Evolutionary conservation across 2,113 vertebrate species (phyloP).

Genomic region (Pluvialis apricaria): DNA sequence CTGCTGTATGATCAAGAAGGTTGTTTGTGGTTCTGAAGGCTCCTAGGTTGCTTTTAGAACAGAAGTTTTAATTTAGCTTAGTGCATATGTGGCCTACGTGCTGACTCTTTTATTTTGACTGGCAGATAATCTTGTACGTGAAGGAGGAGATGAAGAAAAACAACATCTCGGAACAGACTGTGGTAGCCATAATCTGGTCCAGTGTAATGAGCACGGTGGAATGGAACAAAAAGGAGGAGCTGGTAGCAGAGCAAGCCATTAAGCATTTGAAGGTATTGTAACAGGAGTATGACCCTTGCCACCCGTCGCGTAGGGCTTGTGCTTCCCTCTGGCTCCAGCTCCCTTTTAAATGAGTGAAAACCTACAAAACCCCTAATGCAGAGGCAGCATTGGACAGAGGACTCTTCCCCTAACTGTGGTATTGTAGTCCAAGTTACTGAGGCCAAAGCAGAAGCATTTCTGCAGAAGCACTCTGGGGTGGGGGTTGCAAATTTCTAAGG

Average conservation of each 20-base stretch:
- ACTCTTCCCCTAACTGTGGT: neutral
- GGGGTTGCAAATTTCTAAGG: neutral
- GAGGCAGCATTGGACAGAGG: neutral
- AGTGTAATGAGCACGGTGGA: constrained; percentile 96
- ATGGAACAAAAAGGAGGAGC: constrained; percentile 99
- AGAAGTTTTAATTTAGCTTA: neutral
- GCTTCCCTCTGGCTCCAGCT: neutral
- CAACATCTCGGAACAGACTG: constrained; percentile 91
- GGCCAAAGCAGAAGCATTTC: neutral
- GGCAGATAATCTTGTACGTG: constrained; percentile 90
- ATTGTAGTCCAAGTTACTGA: neutral
- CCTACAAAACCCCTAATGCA: neutral
- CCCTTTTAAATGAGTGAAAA: neutral
- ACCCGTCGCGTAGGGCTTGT: neutral
- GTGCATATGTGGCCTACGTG: neutral
- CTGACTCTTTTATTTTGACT: neutral
- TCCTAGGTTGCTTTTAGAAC: neutral
- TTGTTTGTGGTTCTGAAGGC: neutral
- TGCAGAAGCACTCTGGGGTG: neutral
- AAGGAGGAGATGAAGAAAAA: constrained; percentile 98
- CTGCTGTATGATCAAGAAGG: neutral
- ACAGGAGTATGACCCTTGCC: neutral
- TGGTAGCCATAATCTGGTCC: constrained; percentile 93
- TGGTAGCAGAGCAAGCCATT: constrained; percentile 99
- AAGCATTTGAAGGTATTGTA: constrained; percentile 94